Evolutionary conservation across 1,140 invertebrate genomes (phyloP).

Genomic region (Cecropterus lyciades): DNA sequence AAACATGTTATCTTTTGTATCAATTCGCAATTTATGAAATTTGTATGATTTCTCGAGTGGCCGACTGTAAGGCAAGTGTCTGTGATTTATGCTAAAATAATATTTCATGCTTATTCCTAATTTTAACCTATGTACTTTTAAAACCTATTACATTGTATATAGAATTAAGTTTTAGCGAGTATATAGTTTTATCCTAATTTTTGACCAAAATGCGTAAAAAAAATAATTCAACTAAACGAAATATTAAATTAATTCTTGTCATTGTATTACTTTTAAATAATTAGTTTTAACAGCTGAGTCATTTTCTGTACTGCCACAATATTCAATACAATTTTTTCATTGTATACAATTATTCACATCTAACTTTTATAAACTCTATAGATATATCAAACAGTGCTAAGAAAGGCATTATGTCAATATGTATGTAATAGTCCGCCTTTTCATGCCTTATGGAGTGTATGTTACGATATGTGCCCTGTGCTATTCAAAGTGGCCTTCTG

Average conservation of each 20-base stretch:
- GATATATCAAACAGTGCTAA: background rate
- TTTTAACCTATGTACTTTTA: constrained; percentile 62
- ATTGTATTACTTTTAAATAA: constrained; percentile 36
- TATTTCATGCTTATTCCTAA: constrained; percentile 78
- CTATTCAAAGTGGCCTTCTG: background rate
- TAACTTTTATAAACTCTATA: too few species aligned
- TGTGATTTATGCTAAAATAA: constrained; percentile 81
- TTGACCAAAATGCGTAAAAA: constrained; percentile 68
- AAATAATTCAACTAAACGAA: constrained; percentile 42
- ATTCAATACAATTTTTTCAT: background rate
- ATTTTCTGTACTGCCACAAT: background rate
- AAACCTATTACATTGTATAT: constrained; percentile 69
- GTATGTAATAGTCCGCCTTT: constrained; percentile 14
- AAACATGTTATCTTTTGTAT: constrained; percentile 18
- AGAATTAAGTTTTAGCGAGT: constrained; percentile 65
- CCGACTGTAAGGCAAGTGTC: constrained; percentile 72
- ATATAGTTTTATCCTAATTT: constrained; percentile 58
- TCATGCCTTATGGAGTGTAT: constrained; percentile 19
- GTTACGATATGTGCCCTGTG: background rate
- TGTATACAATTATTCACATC: too few species aligned
- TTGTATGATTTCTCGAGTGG: constrained; percentile 42
- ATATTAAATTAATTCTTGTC: constrained; percentile 42
- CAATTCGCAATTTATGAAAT: constrained; percentile 24
- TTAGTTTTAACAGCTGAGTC: background rate
- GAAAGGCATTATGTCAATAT: constrained; percentile 9